phyloP scores from a whole-genome alignment of 53 echinoderm and acorn worm genomes.

The Holothuria scabra region DNA sequence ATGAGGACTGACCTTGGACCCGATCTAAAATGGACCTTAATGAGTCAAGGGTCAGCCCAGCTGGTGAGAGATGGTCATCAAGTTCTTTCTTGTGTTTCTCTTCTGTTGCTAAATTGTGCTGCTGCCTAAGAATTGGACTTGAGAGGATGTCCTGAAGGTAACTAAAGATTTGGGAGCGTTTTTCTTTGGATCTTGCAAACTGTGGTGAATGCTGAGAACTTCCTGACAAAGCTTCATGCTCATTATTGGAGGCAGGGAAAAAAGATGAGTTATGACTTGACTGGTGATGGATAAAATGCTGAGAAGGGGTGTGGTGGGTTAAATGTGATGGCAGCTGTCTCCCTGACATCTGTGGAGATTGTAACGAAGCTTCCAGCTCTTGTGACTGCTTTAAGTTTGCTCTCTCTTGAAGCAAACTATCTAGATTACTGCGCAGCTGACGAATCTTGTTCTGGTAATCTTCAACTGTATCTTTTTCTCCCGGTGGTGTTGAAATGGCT shows the following conservation, averaged over 20 bases:
- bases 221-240: too few relatives aligned
- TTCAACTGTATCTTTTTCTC: background rate
- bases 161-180: conserved; percentile 7
- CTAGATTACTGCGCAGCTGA: conserved; percentile 57
- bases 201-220: too few relatives aligned
- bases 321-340: background rate
- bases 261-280: too few relatives aligned
- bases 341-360: background rate
- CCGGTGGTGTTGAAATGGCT: background rate
- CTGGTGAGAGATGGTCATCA: conserved; percentile 29
- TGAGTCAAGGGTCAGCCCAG: conserved; percentile 34
- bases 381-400: conserved; percentile 24
- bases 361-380: conserved; percentile 2
- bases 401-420: conserved; percentile 50
- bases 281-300: too few relatives aligned
- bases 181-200: too few relatives aligned
- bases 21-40: conserved; percentile 31
- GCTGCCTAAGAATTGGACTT: background rate
- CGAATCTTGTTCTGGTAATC: conserved; percentile 28
- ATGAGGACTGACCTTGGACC: conserved; percentile 6
- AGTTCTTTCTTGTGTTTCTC: background rate
- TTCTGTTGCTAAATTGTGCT: background rate
- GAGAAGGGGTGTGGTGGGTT: too few relatives aligned
- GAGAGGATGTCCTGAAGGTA: conserved; percentile 27
- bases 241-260: too few relatives aligned